Evolutionary conservation across 2,113 vertebrate species (phyloP), one percentile per base, ranked within the genome.

Genomic region (Bubo scandiacus): DNA sequence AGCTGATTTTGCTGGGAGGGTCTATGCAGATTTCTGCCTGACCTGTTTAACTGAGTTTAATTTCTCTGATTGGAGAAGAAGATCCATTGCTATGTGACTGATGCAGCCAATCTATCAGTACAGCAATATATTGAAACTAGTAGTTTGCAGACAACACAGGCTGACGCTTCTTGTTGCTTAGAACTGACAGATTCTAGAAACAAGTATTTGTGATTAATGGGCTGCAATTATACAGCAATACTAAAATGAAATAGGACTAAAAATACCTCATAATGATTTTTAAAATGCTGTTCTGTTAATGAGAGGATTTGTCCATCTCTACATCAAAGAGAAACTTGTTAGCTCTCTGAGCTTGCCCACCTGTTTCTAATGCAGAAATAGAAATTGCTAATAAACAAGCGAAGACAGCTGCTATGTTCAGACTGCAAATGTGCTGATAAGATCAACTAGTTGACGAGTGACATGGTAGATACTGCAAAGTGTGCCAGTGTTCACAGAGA

Each of bases 361-460:
- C 92, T 96, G 96, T 84, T 96, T 89, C 66, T 82, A 84, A 96
- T 61, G 91, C 97, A 97, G 92, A 93, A 96, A 96, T 93, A 97
- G 96, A 92, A 94, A 95, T 94, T 43, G 58, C 88, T 94, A 89
- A 94, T 86, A 92, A 72, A 66, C 91, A 79, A 95, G 91, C 1
- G 1, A 83, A 75, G 95, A 79, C 94, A 96, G 95, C 89, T 95
- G 96, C 81, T 94, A 86, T 91, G 91, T 72, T 92, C 86, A 70
- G 83, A 75, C 88, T 92, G 81, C 87, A 92, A 96, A 91, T 74
- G 89, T 91, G 91, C 91, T 96, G 92, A 95, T 91, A 89, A 91
- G 97, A 97, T 94, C 91, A 92, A 65, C 61, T 74, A 89, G 86
- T 32, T 92, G 92, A 86, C 0, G 3, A 94, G 95, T 87, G 96